Conservation (phyloP, 2,888 invertebrate genomes). For the Drosophila kanekoi region DNA sequence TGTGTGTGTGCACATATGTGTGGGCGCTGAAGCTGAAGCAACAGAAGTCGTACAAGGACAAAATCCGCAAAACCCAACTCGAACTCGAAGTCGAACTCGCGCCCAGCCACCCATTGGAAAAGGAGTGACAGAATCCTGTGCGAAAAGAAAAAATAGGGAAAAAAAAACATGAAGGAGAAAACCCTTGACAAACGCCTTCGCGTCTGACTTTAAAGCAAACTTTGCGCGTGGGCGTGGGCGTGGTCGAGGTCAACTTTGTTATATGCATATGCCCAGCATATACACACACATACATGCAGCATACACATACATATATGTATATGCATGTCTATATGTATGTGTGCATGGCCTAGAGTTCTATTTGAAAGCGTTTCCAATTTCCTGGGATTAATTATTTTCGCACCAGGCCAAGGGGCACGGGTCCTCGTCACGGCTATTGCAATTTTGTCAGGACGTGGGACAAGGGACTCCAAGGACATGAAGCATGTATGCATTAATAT, state of each 20-base stretch:
- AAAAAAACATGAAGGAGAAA: not conserved
- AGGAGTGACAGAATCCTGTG: constrained; percentile 34
- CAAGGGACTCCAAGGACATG: no score
- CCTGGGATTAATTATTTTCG: constrained; percentile 12
- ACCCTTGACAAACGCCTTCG: constrained; percentile 8
- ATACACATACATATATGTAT: not conserved
- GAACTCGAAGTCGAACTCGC: no score
- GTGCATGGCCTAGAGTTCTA: not conserved
- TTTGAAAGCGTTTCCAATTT: constrained; percentile 45
- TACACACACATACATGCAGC: not conserved
- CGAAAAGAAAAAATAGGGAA: no score
- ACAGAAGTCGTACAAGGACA: constrained; percentile 75
- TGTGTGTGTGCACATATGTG: constrained; percentile 4
- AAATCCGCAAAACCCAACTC: constrained; percentile 4
- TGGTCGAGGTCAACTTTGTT: no score
- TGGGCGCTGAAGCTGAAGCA: constrained; percentile 58
- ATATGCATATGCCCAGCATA: not conserved
- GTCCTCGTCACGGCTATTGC: no score
- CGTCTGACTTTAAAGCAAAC: constrained; percentile 49
- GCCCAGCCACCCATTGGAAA: not conserved
- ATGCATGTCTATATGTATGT: not conserved
- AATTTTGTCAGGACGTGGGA: no score
- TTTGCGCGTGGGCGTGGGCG: constrained; percentile 20
- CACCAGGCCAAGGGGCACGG: no score
- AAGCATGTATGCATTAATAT: no score